These are phyloP conservation scores for Hassar affinis DNA, from an alignment of 2,113 vertebrate species.

Conservation along the genomic window DNA sequence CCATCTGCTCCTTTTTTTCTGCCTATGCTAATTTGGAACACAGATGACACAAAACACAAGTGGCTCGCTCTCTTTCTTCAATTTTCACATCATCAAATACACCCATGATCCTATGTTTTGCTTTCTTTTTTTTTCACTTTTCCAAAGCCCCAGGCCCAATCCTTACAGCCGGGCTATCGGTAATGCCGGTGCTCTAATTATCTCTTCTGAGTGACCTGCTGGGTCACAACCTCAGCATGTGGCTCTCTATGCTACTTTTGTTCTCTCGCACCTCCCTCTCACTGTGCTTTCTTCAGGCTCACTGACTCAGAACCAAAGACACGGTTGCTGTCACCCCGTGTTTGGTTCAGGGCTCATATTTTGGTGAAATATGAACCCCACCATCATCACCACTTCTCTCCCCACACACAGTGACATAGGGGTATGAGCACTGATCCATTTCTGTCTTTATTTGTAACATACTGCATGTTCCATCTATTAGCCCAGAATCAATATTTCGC, in stretches of 20 bases:
- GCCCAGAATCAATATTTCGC: slow-evolving; percentile 43
- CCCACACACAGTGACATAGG: slow-evolving; percentile 2
- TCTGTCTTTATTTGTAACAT: neutral
- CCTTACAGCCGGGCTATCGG: slow-evolving; percentile 65
- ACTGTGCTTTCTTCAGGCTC: slow-evolving; percentile 47
- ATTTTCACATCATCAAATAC: neutral
- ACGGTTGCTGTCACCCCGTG: neutral
- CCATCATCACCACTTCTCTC: neutral
- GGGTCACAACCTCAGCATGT: slow-evolving; percentile 55
- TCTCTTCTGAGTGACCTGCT: slow-evolving; percentile 62
- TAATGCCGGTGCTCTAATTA: slow-evolving; percentile 68
- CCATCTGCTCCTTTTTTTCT: slow-evolving; percentile 50
- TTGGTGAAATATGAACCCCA: neutral
- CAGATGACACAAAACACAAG: slow-evolving; percentile 70
- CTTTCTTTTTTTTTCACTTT: slow-evolving; percentile 42
- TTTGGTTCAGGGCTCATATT: slow-evolving; percentile 1
- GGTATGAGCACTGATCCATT: slow-evolving; percentile 26
- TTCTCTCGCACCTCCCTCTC: slow-evolving; percentile 47
- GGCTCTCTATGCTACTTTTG: slow-evolving; percentile 58
- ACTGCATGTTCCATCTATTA: slow-evolving; percentile 33
- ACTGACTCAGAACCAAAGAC: slow-evolving; percentile 59
- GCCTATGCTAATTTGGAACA: slow-evolving; percentile 67
- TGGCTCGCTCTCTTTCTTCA: slow-evolving; percentile 52
- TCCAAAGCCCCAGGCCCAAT: slow-evolving; percentile 58
- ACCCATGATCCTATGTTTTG: neutral